phyloP scores from a whole-genome alignment of 1,140 invertebrate species.

The Aphelenchoides fujianensis region DNA sequence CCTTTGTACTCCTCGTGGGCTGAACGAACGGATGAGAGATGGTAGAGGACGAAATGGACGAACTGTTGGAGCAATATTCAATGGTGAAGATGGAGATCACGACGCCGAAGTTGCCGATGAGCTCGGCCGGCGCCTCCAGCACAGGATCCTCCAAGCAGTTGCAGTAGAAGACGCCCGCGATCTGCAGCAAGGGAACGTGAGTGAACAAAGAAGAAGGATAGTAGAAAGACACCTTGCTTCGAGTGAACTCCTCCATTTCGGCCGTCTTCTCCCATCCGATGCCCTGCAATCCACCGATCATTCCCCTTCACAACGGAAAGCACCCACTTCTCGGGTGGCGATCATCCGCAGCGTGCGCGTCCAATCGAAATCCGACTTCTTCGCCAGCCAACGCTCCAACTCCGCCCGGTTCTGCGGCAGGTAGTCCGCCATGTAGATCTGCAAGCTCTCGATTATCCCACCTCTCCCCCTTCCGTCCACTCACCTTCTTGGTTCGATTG shows the following conservation, averaged over 20 bases:
- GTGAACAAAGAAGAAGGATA: no score
- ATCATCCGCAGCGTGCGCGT: constrained; percentile 34
- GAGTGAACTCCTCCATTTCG: constrained; percentile 40
- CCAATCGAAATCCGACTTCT: constrained; percentile 50
- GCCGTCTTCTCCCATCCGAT: constrained; percentile 23
- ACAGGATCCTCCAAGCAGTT: constrained; percentile 44
- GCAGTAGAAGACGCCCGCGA: constrained; percentile 46
- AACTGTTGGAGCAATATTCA: constrained; percentile 60
- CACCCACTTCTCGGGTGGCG: constrained; percentile 25
- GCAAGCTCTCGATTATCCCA: neutral
- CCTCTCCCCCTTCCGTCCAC: constrained; percentile 19
- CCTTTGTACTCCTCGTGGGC: constrained; percentile 50
- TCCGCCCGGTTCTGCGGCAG: constrained; percentile 57
- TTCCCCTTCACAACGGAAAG: no score
- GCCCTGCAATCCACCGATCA: no score
- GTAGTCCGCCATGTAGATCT: constrained; percentile 59
- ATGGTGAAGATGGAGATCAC: constrained; percentile 61
- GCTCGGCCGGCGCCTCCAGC: neutral
- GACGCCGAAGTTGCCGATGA: constrained; percentile 24
- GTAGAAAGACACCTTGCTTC: constrained; percentile 30
- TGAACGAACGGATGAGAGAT: no score
- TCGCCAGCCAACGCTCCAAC: constrained; percentile 42
- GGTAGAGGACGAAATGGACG: no score
- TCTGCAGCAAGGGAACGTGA: constrained; percentile 35
- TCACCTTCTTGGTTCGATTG: constrained; percentile 48